Evolutionary conservation across 2,797 vertebrate genomes (phyloP), one percentile per base, ranked within the genome.

Genomic region (Channallabes apus): DNA sequence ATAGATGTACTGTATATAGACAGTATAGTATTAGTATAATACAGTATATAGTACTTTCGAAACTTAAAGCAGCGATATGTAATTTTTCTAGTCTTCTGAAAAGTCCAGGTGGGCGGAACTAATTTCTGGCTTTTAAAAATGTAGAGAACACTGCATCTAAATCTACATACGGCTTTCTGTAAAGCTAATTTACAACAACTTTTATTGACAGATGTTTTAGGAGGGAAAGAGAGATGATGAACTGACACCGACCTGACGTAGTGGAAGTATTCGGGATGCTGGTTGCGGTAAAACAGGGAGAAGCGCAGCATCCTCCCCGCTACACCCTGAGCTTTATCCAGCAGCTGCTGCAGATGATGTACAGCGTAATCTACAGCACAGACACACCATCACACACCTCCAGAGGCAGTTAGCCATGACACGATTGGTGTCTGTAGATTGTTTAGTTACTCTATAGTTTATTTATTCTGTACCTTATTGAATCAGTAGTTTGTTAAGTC

Each of bases 231-330:
- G 15, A 46, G 9, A 65, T 51, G 78, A 46, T 51, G 78, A 27
- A 17, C 27, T 24, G 73, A 61, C 29, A 86, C 89, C 22, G 6
- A 89, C 90, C 96, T 95, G 90, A 93, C 92, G 77, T 95, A 95
- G 82, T 97, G 95, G 88, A 98, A 97, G 91, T 97, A 98, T 83
- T 96, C 97, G 92, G 95, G 95, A 90, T 96, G 95, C 88, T 99
- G 97, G 93, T 99, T 98, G 85, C 97, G 96, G 90, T 98, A 98
- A 94, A 99, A 99, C 88, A 97, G 94, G 1, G 95, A 96, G 89
- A 98, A 96, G 72, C 96, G 96, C 78, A 99, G 95, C 96, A 97
- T 96, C 69, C 97, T 95, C 86, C 96, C 96, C 58, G 96, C 93
- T 85, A 96, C 96, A n/a, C 94, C 96, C 91, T 97, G 96, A 0